Conservation (phyloP, 2,888 invertebrate species). For the Marasmarcha lunaedactyla region DNA sequence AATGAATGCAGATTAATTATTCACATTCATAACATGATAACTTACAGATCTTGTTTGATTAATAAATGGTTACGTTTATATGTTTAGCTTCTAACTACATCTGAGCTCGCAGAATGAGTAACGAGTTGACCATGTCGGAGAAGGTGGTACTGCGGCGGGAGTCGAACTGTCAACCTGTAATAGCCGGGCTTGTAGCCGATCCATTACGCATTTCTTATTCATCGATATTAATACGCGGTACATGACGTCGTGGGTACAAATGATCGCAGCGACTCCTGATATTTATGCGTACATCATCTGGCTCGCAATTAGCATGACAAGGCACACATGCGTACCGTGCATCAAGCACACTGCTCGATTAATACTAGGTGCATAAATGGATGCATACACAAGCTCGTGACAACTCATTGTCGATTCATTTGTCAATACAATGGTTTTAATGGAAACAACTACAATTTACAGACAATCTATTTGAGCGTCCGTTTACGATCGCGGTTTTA, state of each 20-base stretch:
- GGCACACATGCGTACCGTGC: conserved; percentile 20
- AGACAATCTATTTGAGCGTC: no score
- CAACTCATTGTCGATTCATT: no score
- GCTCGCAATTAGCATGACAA: conserved; percentile 56
- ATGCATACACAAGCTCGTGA: no score
- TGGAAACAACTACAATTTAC: neutral
- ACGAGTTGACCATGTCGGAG: conserved; percentile 29
- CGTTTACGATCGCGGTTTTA: no score
- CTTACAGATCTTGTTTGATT: conserved; percentile 13
- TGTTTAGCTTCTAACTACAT: conserved; percentile 18
- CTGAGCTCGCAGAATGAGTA: conserved; percentile 26
- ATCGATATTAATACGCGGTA: conserved; percentile 20
- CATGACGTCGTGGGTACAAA: conserved; percentile 44
- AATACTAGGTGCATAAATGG: neutral
- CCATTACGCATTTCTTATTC: conserved; percentile 69
- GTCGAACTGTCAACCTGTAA: conserved; percentile 26
- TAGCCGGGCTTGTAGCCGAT: conserved; percentile 61
- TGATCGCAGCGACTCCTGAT: conserved; percentile 45
- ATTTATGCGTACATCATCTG: conserved; percentile 61
- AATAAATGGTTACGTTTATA: conserved; percentile 26
- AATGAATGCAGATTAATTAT: neutral
- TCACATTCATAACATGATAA: neutral
- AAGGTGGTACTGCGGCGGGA: neutral
- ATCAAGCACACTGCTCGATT: neutral
- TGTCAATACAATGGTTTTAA: no score